A percentile compares a stretch with the other conserved stretches of the same genome.
These are phyloP conservation scores for Alentia gelatinosa DNA, from an alignment of 2,888 invertebrate species.

Conservation along the genomic window DNA sequence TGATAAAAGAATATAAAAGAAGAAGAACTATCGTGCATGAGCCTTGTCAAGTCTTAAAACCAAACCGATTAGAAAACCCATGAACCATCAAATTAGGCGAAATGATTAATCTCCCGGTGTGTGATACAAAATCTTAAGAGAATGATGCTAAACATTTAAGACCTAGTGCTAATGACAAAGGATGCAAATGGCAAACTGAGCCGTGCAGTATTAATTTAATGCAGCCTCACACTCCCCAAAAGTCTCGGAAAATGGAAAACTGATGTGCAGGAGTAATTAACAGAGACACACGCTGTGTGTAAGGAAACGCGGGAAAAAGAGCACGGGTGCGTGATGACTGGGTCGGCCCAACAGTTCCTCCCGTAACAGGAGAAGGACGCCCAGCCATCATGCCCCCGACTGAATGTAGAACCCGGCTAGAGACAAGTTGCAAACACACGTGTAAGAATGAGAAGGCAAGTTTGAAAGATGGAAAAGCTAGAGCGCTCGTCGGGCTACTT, in stretches of 20 bases:
- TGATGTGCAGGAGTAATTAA: neutral
- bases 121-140: neutral
- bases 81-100: neutral
- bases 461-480: constrained; percentile 3
- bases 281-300: neutral
- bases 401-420: neutral
- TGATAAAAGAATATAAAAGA: neutral
- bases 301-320: neutral
- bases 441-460: neutral
- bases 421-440: neutral
- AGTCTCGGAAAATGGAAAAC: neutral
- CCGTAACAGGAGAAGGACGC: neutral
- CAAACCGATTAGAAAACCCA: neutral
- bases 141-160: neutral
- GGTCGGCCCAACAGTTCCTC: neutral
- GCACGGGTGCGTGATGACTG: neutral
- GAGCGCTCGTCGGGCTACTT: constrained; percentile 16
- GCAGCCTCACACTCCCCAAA: neutral
- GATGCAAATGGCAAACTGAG: constrained; percentile 4
- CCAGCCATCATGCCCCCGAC: neutral
- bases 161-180: neutral
- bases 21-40: neutral
- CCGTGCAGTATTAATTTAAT: neutral
- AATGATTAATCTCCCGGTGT: neutral
- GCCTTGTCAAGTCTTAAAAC: neutral